Evolutionary conservation across 2,888 invertebrate genomes (phyloP), one percentile per base, ranked within the genome.

Genomic region (Scelioninae gen. 2): DNA sequence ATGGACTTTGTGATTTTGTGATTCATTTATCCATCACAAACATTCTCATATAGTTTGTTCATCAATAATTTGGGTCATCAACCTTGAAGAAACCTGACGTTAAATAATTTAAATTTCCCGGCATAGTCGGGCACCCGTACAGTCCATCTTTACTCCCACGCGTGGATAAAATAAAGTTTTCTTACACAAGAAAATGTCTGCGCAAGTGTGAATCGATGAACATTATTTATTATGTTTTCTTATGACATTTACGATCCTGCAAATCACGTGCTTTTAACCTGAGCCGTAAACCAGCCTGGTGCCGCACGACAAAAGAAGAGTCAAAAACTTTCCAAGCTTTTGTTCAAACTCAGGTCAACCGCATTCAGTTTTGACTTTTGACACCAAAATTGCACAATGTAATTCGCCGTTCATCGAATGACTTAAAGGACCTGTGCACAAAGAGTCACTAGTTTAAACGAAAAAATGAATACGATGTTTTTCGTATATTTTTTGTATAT

Each of bases 331-430:
- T 33, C 22, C 35, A 41, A n/a, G n/a, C 57, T 57, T 70, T 70
- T 55, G 35, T 63, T 43, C 5, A 33, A 37, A 15, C 57, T 43
- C 64, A 64, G 70, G 57, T 58, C 70, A 31, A 63, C 64, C 55
- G 45, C 70, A 63, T 63, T 63, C 57, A 70, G n/a, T 61, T 48
- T 60, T 58, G 53, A 53, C 28, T 69, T 69, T 53, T 60, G 53
- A 69, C 48, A 43, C 25, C 3, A 70, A 70, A 50, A 70, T 70
- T 70, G 63, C 70, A 70, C 70, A 70, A 70, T 63, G 63, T 22
- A 50, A 25, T 57, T 43, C 19, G 48, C 39, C 60, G 60, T 52
- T 52, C 25, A 39, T 15, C 35, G 58, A 45, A 58, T 37, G 10
- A 25, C 11, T 25, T n/a, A n/a, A n/a, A n/a, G n/a, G n/a, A n/a